phyloP scores from a whole-genome alignment of 2,113 vertebrate species.

The Heterocephalus glaber region DNA sequence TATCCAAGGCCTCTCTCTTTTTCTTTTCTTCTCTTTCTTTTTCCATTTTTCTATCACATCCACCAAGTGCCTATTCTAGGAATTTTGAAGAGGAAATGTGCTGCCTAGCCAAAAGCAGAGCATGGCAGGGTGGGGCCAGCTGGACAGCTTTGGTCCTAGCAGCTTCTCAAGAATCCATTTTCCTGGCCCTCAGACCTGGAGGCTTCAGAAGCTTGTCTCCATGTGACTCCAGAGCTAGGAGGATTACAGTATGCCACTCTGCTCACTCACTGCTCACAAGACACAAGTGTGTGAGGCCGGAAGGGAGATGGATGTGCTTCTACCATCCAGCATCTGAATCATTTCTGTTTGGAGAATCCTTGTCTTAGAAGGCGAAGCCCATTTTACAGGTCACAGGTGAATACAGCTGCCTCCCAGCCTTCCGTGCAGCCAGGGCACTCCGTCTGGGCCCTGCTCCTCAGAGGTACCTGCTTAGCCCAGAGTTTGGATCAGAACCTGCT shows the following conservation, averaged over 20 bases:
- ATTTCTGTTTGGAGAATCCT: background rate
- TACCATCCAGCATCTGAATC: background rate
- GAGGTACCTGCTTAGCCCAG: too few relatives aligned
- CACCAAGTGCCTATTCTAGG: background rate
- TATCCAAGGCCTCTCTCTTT: background rate
- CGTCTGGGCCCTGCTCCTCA: background rate
- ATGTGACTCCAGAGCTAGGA: background rate
- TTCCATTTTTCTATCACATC: background rate
- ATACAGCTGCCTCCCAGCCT: background rate
- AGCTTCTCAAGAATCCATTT: slow-evolving; percentile 25
- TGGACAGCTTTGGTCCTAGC: background rate
- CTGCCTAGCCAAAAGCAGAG: background rate
- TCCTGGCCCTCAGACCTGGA: background rate
- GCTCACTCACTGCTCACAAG: background rate
- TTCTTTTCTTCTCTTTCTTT: too few relatives aligned
- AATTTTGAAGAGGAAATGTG: slow-evolving; percentile 54
- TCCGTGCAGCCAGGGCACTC: background rate
- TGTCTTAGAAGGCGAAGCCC: background rate
- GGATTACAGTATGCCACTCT: background rate
- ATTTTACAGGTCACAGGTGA: background rate
- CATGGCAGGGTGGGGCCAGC: background rate
- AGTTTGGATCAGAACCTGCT: background rate
- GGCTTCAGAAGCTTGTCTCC: background rate
- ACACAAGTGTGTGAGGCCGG: background rate
- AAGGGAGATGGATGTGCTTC: background rate